These are phyloP conservation scores for Okapia johnstoni DNA, from an alignment of 2,113 vertebrate species.

Conservation along the genomic window DNA sequence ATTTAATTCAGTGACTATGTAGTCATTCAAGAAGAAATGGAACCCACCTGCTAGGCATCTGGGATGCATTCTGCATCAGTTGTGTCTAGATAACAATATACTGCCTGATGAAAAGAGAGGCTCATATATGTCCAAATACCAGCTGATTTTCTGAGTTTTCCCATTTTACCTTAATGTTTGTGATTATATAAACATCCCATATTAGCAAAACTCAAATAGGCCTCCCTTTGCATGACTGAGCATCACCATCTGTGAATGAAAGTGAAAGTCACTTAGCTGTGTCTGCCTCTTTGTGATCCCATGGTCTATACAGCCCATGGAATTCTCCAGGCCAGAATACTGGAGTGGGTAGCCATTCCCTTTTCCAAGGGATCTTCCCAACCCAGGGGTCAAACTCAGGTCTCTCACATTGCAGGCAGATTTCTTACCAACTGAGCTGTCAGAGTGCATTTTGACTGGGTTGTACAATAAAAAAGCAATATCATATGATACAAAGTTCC, in stretches of 20 bases:
- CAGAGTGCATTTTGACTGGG: not conserved
- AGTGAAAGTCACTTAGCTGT: accelerated
- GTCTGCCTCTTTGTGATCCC: not conserved
- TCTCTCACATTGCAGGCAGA: accelerated
- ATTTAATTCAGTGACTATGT: not conserved
- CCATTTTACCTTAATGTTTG: not conserved
- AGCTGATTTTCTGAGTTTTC: not conserved
- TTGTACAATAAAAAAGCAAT: not conserved
- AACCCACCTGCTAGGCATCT: not conserved
- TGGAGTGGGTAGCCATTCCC: not conserved
- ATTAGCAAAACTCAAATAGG: not conserved
- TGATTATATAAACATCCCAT: not conserved
- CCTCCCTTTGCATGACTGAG: not conserved
- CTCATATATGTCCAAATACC: not conserved
- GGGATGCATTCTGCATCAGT: not conserved
- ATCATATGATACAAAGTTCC: not conserved
- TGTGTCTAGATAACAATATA: not conserved
- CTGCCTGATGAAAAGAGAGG: not conserved
- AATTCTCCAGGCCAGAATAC: not conserved
- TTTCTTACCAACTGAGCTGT: not conserved
- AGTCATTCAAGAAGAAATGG: not conserved
- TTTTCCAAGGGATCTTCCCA: not conserved
- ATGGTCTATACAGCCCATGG: not conserved
- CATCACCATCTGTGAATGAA: not conserved
- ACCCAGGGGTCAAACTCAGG: not conserved